Evolutionary conservation across 2,888 invertebrate genomes (phyloP).

Genomic region (Drosophila sordidula): DNA sequence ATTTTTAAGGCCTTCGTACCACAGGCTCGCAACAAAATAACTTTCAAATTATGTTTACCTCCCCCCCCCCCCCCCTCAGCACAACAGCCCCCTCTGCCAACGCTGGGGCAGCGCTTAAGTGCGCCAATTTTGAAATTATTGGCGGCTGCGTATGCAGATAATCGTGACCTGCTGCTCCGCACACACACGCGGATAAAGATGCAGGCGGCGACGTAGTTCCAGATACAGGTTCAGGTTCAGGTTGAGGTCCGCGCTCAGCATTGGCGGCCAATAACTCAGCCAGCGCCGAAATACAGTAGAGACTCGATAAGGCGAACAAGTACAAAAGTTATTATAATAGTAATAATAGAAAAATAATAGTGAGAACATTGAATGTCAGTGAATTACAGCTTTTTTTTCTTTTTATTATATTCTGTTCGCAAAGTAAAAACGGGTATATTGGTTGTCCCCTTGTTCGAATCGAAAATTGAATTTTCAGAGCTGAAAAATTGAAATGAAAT

Average conservation of each 20-base stretch:
- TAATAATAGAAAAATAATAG: too few species aligned
- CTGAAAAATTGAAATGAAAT: too few species aligned
- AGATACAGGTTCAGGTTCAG: slow-evolving; percentile 5
- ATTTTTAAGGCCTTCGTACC: slow-evolving; percentile 61
- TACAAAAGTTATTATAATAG: neutral
- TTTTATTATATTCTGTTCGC: too few species aligned
- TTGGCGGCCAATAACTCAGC: slow-evolving; percentile 57
- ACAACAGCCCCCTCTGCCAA: too few species aligned
- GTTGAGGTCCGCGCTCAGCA: slow-evolving; percentile 7
- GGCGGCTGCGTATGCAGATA: slow-evolving; percentile 81
- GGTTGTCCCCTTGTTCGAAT: too few species aligned
- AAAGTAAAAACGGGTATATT: too few species aligned
- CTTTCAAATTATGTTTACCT: slow-evolving; percentile 69
- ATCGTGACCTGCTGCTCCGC: slow-evolving; percentile 80
- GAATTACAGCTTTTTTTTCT: too few species aligned
- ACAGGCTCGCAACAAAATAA: slow-evolving; percentile 64
- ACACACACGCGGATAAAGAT: slow-evolving; percentile 13
- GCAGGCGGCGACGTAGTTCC: slow-evolving; percentile 9
- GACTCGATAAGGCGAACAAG: neutral
- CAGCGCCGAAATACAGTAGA: slow-evolving; percentile 40
- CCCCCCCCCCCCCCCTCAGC: too few species aligned
- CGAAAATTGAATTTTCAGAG: too few species aligned
- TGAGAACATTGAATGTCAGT: too few species aligned
- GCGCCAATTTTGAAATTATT: slow-evolving; percentile 83
- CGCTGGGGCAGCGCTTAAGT: slow-evolving; percentile 63